These are phyloP conservation scores for Spermophilus dauricus DNA, from an alignment of 2,113 vertebrate genomes.

Conservation along the genomic window DNA sequence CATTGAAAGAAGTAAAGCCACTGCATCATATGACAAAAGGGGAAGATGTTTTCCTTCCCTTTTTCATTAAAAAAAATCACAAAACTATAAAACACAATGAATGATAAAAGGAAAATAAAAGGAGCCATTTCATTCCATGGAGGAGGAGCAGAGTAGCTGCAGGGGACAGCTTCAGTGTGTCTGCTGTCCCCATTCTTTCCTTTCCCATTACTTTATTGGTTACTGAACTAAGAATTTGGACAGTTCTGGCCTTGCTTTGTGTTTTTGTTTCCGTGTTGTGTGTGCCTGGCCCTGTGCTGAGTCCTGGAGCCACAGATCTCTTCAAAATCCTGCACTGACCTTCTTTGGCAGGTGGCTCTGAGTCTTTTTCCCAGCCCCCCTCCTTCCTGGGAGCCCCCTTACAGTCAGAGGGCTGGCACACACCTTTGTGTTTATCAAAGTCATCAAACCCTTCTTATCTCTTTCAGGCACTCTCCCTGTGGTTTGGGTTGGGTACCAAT, in stretches of 20 bases:
- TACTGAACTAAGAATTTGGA: slow-evolving; percentile 84
- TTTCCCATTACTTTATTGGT: slow-evolving; percentile 78
- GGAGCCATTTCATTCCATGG: slow-evolving; percentile 68
- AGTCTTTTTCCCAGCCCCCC: background rate
- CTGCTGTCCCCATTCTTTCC: slow-evolving; percentile 72
- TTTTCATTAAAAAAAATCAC: slow-evolving; percentile 77
- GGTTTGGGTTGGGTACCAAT: background rate
- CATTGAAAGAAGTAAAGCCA: slow-evolving; percentile 69
- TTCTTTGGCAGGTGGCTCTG: background rate
- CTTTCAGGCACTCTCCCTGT: background rate
- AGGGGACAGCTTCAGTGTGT: slow-evolving; percentile 82
- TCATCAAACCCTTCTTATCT: background rate
- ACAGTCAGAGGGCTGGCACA: background rate
- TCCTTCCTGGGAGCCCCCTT: background rate
- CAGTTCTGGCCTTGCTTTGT: slow-evolving; percentile 73
- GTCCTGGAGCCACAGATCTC: background rate
- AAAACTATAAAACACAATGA: slow-evolving; percentile 58
- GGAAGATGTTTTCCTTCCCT: slow-evolving; percentile 67
- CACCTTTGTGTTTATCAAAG: background rate
- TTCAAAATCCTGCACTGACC: background rate
- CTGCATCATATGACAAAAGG: slow-evolving; percentile 60
- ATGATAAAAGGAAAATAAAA: slow-evolving; percentile 90
- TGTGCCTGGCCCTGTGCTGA: background rate
- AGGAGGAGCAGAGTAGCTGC: slow-evolving; percentile 81
- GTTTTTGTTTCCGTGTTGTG: slow-evolving; percentile 70